Conservation (phyloP, 2,888 invertebrate species). For the Heteropelma amictum region DNA sequence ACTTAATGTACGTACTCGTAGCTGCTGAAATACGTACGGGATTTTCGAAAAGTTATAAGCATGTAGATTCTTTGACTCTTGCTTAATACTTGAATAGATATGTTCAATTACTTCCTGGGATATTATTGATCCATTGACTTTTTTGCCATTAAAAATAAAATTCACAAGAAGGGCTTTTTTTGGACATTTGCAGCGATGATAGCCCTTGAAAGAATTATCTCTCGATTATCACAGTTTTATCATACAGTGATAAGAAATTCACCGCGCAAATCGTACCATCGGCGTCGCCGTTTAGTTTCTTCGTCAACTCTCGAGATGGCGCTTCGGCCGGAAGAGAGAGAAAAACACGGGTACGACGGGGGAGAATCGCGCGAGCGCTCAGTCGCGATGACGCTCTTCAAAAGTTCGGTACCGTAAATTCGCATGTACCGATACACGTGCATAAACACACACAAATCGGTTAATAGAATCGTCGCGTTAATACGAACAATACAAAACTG, state of each 20-base stretch:
- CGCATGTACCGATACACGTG: not conserved
- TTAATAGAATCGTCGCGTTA: not conserved
- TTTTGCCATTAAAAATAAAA: no score
- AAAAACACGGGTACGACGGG: not conserved
- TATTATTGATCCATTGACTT: no score
- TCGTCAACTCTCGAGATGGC: not conserved
- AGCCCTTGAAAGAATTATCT: no score
- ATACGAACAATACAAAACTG: not conserved
- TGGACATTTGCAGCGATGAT: no score
- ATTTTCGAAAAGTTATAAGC: no score
- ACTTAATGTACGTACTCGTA: no score
- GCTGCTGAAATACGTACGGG: no score
- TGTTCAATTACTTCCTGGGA: no score
- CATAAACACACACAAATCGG: not conserved
- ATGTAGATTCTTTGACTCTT: no score
- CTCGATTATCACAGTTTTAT: no score
- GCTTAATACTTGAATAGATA: no score
- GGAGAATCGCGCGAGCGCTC: not conserved
- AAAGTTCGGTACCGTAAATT: constrained; percentile 1
- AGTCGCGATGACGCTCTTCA: constrained; percentile 7
- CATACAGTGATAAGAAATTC: not conserved
- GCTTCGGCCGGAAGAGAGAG: not conserved
- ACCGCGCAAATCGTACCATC: not conserved
- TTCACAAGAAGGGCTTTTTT: no score
- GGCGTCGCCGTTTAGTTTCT: not conserved